These are phyloP conservation scores for Neelides sp. DNA, from an alignment of 1,140 invertebrate genomes.

Conservation along the genomic window DNA sequence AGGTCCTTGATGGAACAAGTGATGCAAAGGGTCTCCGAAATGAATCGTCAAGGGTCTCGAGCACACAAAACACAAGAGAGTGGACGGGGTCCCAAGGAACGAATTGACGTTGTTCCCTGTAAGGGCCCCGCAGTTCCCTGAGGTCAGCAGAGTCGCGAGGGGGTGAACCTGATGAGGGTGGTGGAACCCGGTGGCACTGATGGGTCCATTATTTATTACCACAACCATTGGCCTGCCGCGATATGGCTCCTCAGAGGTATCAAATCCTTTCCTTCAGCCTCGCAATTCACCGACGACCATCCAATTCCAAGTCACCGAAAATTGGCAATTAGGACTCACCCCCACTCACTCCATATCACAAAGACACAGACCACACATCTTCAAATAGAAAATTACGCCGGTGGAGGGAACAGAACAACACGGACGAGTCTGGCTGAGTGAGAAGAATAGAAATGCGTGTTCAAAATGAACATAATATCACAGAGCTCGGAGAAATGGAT, in stretches of 20 bases:
- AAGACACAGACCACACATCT: background rate
- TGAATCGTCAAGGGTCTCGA: constrained; percentile 22
- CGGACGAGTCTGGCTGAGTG: no score
- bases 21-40: constrained; percentile 14
- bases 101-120: constrained; percentile 4
- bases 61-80: constrained; percentile 27
- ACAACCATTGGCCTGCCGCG: constrained; percentile 26
- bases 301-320: no score
- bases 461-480: no score
- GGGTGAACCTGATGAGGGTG: constrained; percentile 9
- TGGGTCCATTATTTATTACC: constrained; percentile 28
- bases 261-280: background rate
- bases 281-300: background rate
- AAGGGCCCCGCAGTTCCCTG: background rate
- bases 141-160: constrained; percentile 15
- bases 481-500: no score
- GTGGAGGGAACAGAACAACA: no score
- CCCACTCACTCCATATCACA: background rate
- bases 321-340: background rate
- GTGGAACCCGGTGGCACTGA: constrained; percentile 19
- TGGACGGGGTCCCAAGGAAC: constrained; percentile 5
- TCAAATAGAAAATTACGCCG: background rate
- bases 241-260: background rate
- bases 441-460: no score
- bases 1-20: background rate